Base-by-base conservation (phyloP, 1,140 invertebrate species). In the Mactra quadrangularis region DNA sequence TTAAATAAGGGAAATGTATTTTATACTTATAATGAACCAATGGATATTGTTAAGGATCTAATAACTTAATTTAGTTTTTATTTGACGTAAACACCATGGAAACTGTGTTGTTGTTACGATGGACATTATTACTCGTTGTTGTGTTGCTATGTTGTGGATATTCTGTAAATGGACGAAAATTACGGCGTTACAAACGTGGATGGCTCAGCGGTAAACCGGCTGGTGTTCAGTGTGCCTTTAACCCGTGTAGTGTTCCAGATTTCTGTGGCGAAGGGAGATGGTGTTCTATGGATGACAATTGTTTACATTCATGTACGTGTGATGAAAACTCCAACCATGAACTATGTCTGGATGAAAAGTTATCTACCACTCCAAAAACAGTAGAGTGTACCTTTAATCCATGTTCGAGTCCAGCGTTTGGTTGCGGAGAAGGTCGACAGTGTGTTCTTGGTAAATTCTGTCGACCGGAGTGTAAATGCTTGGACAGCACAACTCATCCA, bases 181-280 rank as follows among this genome's bases (percentile, higher is more conserved):
- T 62, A 33, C 11, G n/a, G 6, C 35, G 72, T 17, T 33, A 31
- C 3, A 60, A 38, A 47, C 53, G 72, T 19, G 74, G 74, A 3
- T 78, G 75, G 75, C 31, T 78, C 7, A 29, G n/a, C 13, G 45
- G 55, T 25, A 41, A 50, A 52, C 75, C 75, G 13, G 19, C 78
- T 17, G 78, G 19, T 17, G 31, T 60, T 7, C 29, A 60, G n/a
- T 82, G 79, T 33, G 71, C 79, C 11, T 82, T 82, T 50, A 82
- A 82, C 45, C 79, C 79, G 25, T 82, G 79, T 45, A 50, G 25
- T 25, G 71, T 82, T 17, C 9, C 41, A 3, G 60, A 50, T 17
- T 82, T 82, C 50, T 82, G 79, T 29, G 79, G 79, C n/a, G 38
- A 27, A 9, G 79, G 79, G 27, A 55, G 79, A n/a, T 64, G 45